Conservation (phyloP, 2,113 vertebrate genomes). For the Phocoena sinus region DNA sequence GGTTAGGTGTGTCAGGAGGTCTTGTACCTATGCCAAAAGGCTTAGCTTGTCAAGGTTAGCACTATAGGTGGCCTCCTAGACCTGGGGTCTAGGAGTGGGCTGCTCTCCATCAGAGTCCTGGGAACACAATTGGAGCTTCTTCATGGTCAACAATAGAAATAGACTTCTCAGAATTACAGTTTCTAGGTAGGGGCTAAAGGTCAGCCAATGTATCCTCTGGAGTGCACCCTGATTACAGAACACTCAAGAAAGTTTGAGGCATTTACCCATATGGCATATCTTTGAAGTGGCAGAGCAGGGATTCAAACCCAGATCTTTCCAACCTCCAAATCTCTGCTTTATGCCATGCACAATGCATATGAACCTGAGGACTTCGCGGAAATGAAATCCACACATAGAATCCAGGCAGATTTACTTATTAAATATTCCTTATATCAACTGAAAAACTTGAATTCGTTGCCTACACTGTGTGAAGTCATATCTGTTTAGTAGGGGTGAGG, state of each 20-base stretch:
- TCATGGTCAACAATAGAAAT: not conserved
- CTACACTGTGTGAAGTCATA: not conserved
- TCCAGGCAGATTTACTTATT: not conserved
- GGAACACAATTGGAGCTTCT: not conserved
- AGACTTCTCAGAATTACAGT: not conserved
- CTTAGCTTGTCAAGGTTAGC: not conserved
- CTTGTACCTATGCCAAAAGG: accelerated
- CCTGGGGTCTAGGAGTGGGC: accelerated
- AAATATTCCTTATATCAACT: not conserved
- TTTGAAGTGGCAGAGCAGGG: not conserved
- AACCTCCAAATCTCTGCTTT: not conserved
- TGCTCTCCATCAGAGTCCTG: not conserved
- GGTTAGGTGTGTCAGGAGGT: not conserved
- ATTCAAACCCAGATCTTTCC: not conserved
- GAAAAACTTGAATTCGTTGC: not conserved
- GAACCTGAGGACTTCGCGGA: not conserved
- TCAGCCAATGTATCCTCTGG: accelerated
- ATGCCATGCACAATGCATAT: no score
- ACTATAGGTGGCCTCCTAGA: accelerated
- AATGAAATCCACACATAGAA: not conserved
- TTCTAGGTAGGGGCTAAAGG: not conserved
- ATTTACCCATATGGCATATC: accelerated
- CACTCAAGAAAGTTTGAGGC: accelerated
- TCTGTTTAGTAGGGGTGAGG: not conserved
- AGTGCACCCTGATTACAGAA: not conserved